Percentiles rank a stretch among this genome's conserved stretches.
Evolutionary conservation across 1,140 invertebrate species (phyloP).

Genomic region (Hormaphis cornu): DNA sequence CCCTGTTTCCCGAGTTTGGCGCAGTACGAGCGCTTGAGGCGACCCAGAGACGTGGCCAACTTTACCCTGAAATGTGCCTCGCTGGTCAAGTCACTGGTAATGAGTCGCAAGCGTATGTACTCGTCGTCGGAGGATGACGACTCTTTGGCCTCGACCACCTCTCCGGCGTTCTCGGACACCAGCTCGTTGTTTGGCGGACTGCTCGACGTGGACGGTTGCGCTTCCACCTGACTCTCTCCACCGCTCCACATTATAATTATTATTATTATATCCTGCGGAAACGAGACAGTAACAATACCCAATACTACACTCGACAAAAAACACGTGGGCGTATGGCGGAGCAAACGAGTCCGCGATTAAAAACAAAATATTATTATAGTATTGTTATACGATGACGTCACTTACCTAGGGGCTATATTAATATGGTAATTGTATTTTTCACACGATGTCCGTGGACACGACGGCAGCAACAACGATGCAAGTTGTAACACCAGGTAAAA

Average conservation of each 20-base stretch:
- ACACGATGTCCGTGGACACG: too few relatives aligned
- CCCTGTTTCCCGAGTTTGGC: conserved; percentile 57
- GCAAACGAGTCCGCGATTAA: too few relatives aligned
- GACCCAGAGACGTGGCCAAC: conserved; percentile 69
- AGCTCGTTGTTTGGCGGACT: background rate
- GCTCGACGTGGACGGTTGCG: background rate
- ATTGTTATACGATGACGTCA: too few relatives aligned
- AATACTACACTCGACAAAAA: too few relatives aligned
- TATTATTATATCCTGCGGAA: too few relatives aligned
- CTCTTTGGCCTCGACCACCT: background rate
- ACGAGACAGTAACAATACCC: too few relatives aligned
- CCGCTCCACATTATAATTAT: background rate
- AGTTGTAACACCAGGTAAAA: too few relatives aligned
- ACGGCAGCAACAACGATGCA: too few relatives aligned
- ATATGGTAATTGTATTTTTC: too few relatives aligned
- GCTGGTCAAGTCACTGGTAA: conserved; percentile 44
- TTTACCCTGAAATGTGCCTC: conserved; percentile 77
- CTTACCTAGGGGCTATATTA: too few relatives aligned
- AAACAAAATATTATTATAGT: too few relatives aligned
- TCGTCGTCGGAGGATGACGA: background rate
- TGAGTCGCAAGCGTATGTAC: background rate
- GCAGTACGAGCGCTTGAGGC: conserved; percentile 70
- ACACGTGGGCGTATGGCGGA: too few relatives aligned
- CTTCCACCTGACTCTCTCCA: background rate
- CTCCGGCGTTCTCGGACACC: background rate